Evolutionary conservation across 1,140 invertebrate genomes (phyloP), one percentile per base, ranked within the genome.

Genomic region (Drosophila albomicans): DNA sequence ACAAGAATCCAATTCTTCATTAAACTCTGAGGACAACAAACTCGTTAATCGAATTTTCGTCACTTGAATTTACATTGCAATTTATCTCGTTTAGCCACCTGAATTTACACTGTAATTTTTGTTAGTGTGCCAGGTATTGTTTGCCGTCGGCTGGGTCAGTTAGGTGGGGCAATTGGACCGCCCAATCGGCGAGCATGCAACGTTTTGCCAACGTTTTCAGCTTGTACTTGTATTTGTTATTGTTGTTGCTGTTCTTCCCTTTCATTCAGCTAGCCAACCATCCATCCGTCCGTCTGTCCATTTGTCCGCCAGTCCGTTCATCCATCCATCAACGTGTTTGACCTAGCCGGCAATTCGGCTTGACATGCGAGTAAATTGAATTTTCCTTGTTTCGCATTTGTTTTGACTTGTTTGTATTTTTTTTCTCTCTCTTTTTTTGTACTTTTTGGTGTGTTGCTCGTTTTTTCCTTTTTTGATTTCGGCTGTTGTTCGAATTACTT

Each of bases 351-450:
- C 87, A 87, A 91, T 90, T 91, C 82, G 87, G 87, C 79, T 91
- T 91, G 87, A 90, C 87, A 90, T 90, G 87, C 87, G 88, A 84
- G 79, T 91, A 90, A 90, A 90, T 90, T 90, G 87, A 90, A 90
- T 90, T 90, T 91, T 81, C 82, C 78, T 91, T 90, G 82, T 90
- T 85, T 87, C 88, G 86, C 82, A 91, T 82, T 80, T 91, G 82
- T 87, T 87, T 88, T 75, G 81, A 84, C 69, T 88, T 90, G 75
- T 85, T 59, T 75, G 54, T 57, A 30, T 13, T 57, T 41, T 68
- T 68, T 51, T 52, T 41, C 43, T 64, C 32, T 16, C 5, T 78
- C 73, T 65, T 66, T 73, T 81, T 68, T 88, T 69, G 75, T 38
- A 38, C 68, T 68, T 84, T 61, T 76, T 80, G 75, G 75, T 48